Evolutionary conservation across 2,888 invertebrate genomes (phyloP).

Genomic region (Heliconius charithonia): DNA sequence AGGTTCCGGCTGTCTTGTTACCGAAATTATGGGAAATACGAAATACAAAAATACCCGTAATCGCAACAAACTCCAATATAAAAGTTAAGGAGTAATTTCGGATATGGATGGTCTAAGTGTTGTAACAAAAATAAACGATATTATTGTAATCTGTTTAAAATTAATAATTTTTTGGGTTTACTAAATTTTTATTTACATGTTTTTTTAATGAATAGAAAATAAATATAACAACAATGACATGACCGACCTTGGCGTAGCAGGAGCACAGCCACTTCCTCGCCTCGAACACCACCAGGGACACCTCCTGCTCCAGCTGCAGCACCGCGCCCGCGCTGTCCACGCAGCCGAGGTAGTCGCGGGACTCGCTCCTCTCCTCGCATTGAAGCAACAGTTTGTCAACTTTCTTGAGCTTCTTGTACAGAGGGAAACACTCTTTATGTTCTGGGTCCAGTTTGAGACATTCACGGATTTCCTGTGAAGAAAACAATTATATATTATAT

Average conservation of each 20-base stretch:
- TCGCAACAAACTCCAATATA: no score
- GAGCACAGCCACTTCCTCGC: conserved; percentile 91
- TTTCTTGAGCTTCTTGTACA: conserved; percentile 98
- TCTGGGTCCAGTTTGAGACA: conserved; percentile 99
- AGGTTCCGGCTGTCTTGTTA: no score
- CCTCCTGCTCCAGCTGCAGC: conserved; percentile 87
- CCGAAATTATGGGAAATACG: no score
- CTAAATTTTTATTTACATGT: no score
- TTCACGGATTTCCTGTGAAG: conserved; percentile 91
- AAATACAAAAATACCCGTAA: no score
- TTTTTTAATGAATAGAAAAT: no score
- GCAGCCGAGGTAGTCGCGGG: conserved; percentile 87
- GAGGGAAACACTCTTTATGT: conserved; percentile 96
- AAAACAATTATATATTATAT: not conserved
- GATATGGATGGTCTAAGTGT: no score
- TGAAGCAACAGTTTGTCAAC: conserved; percentile 90
- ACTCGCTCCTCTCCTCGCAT: conserved; percentile 85
- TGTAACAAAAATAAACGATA: no score
- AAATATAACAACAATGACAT: no score
- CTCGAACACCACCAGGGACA: conserved; percentile 88
- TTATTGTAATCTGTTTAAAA: no score
- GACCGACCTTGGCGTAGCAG: conserved; percentile 84
- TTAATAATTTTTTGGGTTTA: no score
- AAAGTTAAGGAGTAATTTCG: no score
- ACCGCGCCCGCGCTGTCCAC: conserved; percentile 87